phyloP scores from a whole-genome alignment of 2,113 vertebrate species.

The Lampris megalopsis region DNA sequence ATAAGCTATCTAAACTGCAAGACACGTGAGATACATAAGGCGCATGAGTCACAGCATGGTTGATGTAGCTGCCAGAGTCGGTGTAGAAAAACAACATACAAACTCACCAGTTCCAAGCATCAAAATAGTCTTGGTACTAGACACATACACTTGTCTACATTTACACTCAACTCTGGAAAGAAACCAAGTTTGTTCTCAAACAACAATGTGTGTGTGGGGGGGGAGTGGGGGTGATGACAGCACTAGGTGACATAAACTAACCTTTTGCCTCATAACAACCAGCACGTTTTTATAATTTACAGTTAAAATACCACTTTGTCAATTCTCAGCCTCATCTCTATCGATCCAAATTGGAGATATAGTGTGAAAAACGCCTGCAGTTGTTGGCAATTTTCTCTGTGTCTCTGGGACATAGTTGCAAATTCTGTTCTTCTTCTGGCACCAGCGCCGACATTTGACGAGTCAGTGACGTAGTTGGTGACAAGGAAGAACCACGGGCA shows the following conservation, averaged over 20 bases:
- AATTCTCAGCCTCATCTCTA: too few species aligned
- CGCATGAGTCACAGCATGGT: conserved; percentile 7
- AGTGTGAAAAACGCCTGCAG: too few species aligned
- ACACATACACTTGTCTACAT: neutral
- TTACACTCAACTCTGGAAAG: neutral
- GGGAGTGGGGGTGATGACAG: neutral
- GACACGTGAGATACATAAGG: conserved; percentile 47
- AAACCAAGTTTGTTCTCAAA: neutral
- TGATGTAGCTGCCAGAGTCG: conserved; percentile 33
- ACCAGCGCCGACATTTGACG: too few species aligned
- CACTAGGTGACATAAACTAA: neutral
- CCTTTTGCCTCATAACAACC: neutral
- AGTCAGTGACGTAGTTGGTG: too few species aligned
- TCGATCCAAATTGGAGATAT: too few species aligned
- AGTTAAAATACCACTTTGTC: too few species aligned
- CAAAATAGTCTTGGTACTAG: neutral
- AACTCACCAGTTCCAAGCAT: conserved; percentile 5
- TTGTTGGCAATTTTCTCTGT: too few species aligned
- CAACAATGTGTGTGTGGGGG: neutral
- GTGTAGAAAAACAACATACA: conserved; percentile 30
- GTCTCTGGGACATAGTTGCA: too few species aligned
- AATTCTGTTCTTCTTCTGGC: too few species aligned
- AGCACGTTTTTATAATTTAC: conserved; percentile 11
- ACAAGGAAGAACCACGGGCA: too few species aligned
- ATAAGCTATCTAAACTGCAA: conserved; percentile 65